Evolutionary conservation across 2,888 invertebrate genomes (phyloP), one percentile per base, ranked within the genome.

Genomic region (Tenthredo distinguenda): DNA sequence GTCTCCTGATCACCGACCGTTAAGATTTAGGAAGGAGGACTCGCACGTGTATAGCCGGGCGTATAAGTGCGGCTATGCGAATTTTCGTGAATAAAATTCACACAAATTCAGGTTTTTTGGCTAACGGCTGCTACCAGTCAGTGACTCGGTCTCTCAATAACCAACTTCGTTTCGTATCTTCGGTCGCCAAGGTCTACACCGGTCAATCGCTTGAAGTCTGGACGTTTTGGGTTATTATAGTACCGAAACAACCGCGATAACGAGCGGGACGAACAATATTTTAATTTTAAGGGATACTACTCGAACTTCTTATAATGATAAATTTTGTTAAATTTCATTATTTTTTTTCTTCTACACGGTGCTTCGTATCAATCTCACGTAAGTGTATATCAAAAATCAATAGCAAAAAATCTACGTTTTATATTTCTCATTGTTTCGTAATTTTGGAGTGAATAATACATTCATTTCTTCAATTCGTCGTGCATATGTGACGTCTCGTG

Each of bases 101-200:
- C 62, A 81, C 40, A 81, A 81, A 81, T 81, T 81, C 81, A 81
- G 62, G 81, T 81, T 81, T 31, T 62, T 55, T 55, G 15, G 77
- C n/a, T 77, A 77, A 77, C 77, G 77, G 77, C 77, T 77, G 77
- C 50, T 55, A 55, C 55, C 50, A 47, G 55, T 77, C 31, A 31
- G 15, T 77, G 47, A 77, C 50, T 26, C 7, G 43, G 62, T 26
- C 21, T 74, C 55, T 72, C 4, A n/a, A 47, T 43, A 47, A n/a
- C 34, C 21, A 50, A 77, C 40, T 43, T 31, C 34, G 77, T 77
- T 74, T 74, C n/a, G 43, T 40, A 12, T 21, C 40, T 37, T 43
- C 26, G 72, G 34, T 34, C 34, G 34, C 68, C 68, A 68, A 68
- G 68, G 68, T 68, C 68, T 26, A 34, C 68, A 34, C 34, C 68